Evolutionary conservation across 1,140 invertebrate genomes (phyloP).

Genomic region (Polyergus mexicanus): DNA sequence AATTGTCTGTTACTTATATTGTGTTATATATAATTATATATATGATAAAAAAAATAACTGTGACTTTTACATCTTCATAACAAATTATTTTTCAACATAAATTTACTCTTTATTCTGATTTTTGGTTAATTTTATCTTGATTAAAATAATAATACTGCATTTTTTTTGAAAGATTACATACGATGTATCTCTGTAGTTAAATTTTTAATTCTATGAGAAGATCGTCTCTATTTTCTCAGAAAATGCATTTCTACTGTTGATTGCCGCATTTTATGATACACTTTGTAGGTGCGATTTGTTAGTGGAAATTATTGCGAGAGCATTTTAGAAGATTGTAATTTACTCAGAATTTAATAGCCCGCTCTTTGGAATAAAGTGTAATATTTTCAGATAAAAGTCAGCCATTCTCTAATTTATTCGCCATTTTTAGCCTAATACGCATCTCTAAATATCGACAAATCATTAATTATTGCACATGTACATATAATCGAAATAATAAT

Average conservation of each 20-base stretch:
- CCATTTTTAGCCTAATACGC: conserved; percentile 10
- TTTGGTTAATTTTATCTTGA: neutral
- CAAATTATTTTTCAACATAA: neutral
- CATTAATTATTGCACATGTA: neutral
- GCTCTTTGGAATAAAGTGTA: conserved; percentile 4
- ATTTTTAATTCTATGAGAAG: conserved; percentile 22
- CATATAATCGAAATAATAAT: conserved; percentile 9
- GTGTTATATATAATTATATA: no score
- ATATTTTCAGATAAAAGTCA: conserved; percentile 29
- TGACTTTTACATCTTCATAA: neutral
- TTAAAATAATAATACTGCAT: neutral
- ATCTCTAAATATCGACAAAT: conserved; percentile 48
- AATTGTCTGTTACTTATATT: neutral
- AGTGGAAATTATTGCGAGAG: conserved; percentile 22
- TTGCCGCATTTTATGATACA: conserved; percentile 29
- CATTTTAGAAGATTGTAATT: conserved; percentile 43
- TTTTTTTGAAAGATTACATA: neutral
- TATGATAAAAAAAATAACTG: neutral
- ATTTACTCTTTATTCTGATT: neutral
- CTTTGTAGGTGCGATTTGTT: conserved; percentile 4
- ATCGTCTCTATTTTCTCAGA: neutral
- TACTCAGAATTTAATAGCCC: conserved; percentile 41
- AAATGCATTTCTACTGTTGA: conserved; percentile 28
- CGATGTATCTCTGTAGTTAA: neutral
- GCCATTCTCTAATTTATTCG: conserved; percentile 24